phyloP scores from a whole-genome alignment of 1,140 invertebrate genomes.

The Littorina saxatilis region DNA sequence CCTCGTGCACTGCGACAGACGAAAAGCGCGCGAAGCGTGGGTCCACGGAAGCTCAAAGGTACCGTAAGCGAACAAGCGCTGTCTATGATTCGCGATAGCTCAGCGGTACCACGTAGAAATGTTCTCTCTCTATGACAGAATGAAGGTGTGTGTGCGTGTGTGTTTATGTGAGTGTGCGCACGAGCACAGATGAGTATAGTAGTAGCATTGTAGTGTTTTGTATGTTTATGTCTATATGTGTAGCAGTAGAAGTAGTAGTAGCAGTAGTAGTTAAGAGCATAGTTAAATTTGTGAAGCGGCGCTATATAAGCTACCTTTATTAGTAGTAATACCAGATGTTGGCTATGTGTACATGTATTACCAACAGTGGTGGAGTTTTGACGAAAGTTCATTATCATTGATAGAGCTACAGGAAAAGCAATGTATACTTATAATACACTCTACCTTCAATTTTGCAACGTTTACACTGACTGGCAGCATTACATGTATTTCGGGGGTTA shows the following conservation, averaged over 20 bases:
- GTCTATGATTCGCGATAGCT: background rate
- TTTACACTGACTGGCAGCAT: too few relatives aligned
- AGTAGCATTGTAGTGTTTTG: background rate
- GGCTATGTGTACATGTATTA: background rate
- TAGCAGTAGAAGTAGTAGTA: background rate
- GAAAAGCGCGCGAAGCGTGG: background rate
- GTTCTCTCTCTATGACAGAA: background rate
- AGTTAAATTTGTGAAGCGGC: too few relatives aligned
- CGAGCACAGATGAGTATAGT: too few relatives aligned
- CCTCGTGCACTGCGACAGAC: too few relatives aligned
- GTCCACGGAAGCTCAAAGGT: slow-evolving; percentile 15
- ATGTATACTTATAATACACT: too few relatives aligned
- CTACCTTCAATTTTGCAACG: too few relatives aligned
- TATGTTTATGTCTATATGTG: background rate
- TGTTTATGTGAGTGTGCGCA: background rate
- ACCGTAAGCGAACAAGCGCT: background rate
- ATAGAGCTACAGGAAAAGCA: too few relatives aligned
- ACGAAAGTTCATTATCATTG: too few relatives aligned
- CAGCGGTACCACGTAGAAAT: background rate
- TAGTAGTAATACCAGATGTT: background rate
- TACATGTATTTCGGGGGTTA: too few relatives aligned
- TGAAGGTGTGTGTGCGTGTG: background rate
- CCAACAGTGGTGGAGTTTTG: too few relatives aligned
- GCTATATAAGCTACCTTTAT: background rate
- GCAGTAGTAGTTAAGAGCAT: background rate